Evolutionary conservation across 2,113 vertebrate species (phyloP), one percentile per base, ranked within the genome.

Genomic region (Vidua macroura): DNA sequence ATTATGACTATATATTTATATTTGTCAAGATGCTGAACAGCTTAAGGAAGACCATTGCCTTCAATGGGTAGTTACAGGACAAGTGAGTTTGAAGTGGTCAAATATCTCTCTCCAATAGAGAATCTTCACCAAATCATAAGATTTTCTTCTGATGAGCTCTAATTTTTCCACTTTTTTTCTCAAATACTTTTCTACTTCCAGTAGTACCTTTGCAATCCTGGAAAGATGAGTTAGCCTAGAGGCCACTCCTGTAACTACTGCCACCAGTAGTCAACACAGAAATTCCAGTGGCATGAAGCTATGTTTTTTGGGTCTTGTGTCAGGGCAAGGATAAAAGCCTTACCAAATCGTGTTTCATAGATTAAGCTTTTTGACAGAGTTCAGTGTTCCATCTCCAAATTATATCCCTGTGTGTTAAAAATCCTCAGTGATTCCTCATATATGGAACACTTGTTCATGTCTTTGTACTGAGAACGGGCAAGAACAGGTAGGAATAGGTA

Each of bases 401-500:
- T 37, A 59, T 43, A 70, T 22, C 20, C 28, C 74, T 20, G 23
- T 30, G 8, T 39, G 6, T 43, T 77, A 83, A 86, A 83, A 68
- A 35, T 46, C 17, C 25, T 56, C 39, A 28, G 39, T 83, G 35
- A 55, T 68, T 75, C 25, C 6, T 66, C 30, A 8, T 43, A 6
- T 23, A 28, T 30, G 13, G 21, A 92, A 35, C 16, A 56, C 10
- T 43, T 0, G 0, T 5, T 2, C 41, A 74, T 17, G 11, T 21
- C 19, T 83, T 81, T 78, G 37, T 41, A 33, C 7, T 30, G 24
- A 63, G 35, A 35, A 35, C 35, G 35, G 25, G 13, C 48, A 75
- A 16, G 11, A 79, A 55, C 11, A 63, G 10, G 20, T 41, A 53
- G 33, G 28, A 66, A 83, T 5, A 64, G n/a, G 1, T 31, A 28